Base-by-base conservation (phyloP, 2,113 vertebrate species). In the Dendropsophus ebraccatus region DNA sequence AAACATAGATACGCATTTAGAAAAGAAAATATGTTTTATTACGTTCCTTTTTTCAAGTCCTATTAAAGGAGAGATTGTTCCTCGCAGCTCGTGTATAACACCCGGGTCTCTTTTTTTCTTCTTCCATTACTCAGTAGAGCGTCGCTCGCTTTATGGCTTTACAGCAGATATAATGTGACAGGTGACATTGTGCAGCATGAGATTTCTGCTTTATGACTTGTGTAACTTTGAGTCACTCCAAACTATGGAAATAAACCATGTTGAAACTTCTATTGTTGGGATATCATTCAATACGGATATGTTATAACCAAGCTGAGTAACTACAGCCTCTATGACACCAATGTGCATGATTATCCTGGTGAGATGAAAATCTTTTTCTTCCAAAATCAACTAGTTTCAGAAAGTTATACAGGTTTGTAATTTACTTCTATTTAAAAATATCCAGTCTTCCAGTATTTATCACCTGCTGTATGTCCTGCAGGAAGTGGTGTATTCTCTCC, bases 1-100 rank as follows among this genome's bases (percentile, higher is more conserved):
- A 86, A 78, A 86, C 77, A 58, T 81, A 32, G 65, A 81, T 79
- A 72, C 60, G 19, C 69, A 87, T 81, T 86, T 45, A 81, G 35
- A 74, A 73, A 81, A 35, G 52, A 72, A 74, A 81, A 84, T 84
- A 76, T 65, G 58, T 84, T 62, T 47, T 65, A 81, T 65, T 81
- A 81, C 45, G 37, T 81, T 81, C 47, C 77, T 62, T 80, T n/a
- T 58, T 80, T 62, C 56, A 17, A 62, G 77, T 60, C n/a, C 58
- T 79, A 47, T 47, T 47, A 65, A 25, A 35, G 35, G 4, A 78
- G 50, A 62, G 35, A 35, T 45, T 62, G 56, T 0, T 62, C 45
- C 56, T 58, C 32, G 52, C 56, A 0, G 54, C 56, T 16, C 14
- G 37, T 45, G 16, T 62, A 62, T 23, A 17, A 19, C n/a, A 30